Base-by-base conservation (phyloP, 2,113 vertebrate genomes). In the Gnathonemus echidnorhynchus region DNA sequence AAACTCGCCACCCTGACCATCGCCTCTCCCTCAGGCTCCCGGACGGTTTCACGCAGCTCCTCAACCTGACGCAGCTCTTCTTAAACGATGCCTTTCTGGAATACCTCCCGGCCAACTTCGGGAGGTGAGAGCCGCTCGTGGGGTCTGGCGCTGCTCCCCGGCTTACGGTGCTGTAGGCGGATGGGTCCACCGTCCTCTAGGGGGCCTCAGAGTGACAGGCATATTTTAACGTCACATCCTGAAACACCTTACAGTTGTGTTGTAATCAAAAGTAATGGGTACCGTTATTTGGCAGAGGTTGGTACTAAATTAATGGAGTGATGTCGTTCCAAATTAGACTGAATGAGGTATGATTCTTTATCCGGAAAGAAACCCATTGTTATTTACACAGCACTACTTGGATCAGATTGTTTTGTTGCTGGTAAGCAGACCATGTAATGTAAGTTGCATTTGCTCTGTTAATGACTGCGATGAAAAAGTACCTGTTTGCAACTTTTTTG, bases 51-150 rank as follows among this genome's bases (percentile, higher is more conserved):
- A 99, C 98, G 0, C 98, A 99, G 95, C 98, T 99, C 93, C 97
- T 99, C 93, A 99, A 99, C 95, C 94, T 99, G 96, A 98, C 98
- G 94, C 98, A 99, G 96, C 98, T 99, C 94, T 99, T 99, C 95
- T 97, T 99, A 94, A 99, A 99, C 11, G 98, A 99, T 95, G 98
- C 98, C 97, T 99, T 99, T 95, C 95, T 99, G 94, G 98, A 99
- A 95, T 99, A 97, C 95, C 97, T 99, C 93, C 98, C 98, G 89
- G 97, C 98, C 92, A 99, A 99, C 95, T 99, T 99, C 96, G 98
- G 98, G 96, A 99, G 98, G 98, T 99, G 97, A 97, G 96, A 42
- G 45, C 50, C 50, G 86, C 24, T 2, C 15, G 86, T 3, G 17
- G 24, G 48, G 74, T 42, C 35, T 42, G 74, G 62, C 10, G 27